Base-by-base conservation (phyloP, 1,140 invertebrate genomes). In the Conus ventricosus region DNA sequence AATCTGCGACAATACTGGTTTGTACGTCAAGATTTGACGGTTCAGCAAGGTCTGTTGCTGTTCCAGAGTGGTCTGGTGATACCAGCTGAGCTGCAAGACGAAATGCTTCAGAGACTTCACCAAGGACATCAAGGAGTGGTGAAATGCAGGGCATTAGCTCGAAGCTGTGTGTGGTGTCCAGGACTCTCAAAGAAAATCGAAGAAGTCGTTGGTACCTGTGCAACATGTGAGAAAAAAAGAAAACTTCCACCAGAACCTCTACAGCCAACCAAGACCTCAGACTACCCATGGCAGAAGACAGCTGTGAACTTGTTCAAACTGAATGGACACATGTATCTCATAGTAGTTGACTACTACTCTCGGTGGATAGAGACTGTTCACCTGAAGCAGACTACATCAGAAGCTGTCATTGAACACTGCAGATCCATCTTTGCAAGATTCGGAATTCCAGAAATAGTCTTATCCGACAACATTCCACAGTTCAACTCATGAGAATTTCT, bases 291-390 rank as follows among this genome's bases (percentile, higher is more conserved):
- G 87, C 80, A 85, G 63, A 88, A 84, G 60, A 83, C 89, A 54
- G 90, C 39, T 11, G 3, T 67, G 20, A 87, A 90, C 75, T 51
- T 90, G 53, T 90, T 90, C 55, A 51, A 90, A 15, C 51, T 80
- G 15, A 89, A 89, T 27, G 60, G 67, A 23, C 15, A 55, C 20
- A 20, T 17, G 5, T 90, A 90, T 60, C 75, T 93, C 8, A 23
- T 92, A 81, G 85, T 92, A n/a, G 88, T 90, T 20, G 92, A 92
- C 67, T 92, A 91, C 78, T 92, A 83, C 83, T 92, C 91, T 11
- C 90, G 91, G n/a, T 92, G 89, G 82, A 85, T 91, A 60, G 91
- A 92, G 86, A 78, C 92, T 5, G 82, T 88, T 39, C 57, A 55
- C 17, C 75, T 92, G 85, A 80, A n/a, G 67, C 88, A 13, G 55